Conservation (phyloP, 2,888 invertebrate genomes). For the Drosophila pegasa region DNA sequence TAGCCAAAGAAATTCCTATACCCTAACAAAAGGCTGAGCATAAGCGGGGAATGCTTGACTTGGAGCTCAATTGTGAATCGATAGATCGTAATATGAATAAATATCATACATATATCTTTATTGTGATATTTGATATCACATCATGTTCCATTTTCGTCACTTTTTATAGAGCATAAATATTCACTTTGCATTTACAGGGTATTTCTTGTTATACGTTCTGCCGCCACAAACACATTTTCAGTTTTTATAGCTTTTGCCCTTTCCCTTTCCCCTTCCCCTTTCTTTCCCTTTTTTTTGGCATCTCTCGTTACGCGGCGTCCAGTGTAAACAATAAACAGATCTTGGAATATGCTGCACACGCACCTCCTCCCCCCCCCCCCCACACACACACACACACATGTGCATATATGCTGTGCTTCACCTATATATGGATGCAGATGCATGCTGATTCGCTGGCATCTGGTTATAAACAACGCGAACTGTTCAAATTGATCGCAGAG, state of each 20-base stretch:
- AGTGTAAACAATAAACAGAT: conserved; percentile 76
- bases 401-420: neutral
- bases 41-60: neutral
- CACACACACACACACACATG: neutral
- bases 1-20: conserved; percentile 12
- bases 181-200: conserved; percentile 4
- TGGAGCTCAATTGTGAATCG: too few relatives aligned
- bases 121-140: neutral
- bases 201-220: neutral
- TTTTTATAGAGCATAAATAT: conserved; percentile 15
- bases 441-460: conserved; percentile 41
- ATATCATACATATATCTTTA: neutral
- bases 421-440: conserved; percentile 7
- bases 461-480: conserved; percentile 38
- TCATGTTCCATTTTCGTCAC: too few relatives aligned
- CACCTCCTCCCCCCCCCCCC: neutral
- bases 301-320: conserved; percentile 29
- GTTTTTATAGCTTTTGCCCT: conserved; percentile 20
- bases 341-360: conserved; percentile 45
- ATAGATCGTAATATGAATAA: neutral
- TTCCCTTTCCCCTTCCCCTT: neutral
- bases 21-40: conserved; percentile 1
- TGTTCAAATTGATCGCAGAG: conserved; percentile 7
- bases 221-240: neutral
- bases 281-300: conserved; percentile 19